Conservation (phyloP, 2,113 vertebrate genomes). For the Nicator chloris region DNA sequence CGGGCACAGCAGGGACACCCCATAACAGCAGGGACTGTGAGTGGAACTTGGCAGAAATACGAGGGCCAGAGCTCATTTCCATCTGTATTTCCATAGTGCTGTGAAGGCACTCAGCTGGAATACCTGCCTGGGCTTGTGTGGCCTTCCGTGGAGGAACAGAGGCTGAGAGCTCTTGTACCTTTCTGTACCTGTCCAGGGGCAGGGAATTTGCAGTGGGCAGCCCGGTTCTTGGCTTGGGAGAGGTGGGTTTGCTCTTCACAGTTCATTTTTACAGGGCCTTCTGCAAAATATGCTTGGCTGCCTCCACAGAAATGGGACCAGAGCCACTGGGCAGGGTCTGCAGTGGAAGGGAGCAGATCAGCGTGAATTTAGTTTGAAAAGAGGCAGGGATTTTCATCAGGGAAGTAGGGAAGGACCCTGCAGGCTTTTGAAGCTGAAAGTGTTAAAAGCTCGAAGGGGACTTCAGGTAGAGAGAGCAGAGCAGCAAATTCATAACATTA, state of each 20-base stretch:
- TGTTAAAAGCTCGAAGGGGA: neutral
- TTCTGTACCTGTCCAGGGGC: neutral
- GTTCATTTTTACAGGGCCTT: neutral
- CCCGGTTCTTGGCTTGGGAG: neutral
- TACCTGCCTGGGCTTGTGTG: neutral
- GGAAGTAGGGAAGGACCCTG: neutral
- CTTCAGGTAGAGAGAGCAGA: neutral
- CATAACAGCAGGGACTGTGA: neutral
- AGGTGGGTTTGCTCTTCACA: neutral
- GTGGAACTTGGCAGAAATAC: neutral
- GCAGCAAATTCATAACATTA: neutral
- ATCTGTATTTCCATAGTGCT: slow-evolving; percentile 20
- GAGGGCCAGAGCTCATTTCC: slow-evolving; percentile 1
- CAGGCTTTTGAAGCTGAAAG: neutral
- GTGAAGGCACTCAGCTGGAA: neutral
- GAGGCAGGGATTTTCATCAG: neutral
- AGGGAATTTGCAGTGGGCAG: neutral
- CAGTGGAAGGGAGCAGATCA: neutral
- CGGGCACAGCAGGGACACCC: neutral
- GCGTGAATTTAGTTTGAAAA: neutral
- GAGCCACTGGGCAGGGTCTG: neutral
- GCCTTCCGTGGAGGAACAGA: neutral
- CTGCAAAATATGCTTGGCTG: neutral
- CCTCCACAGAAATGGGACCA: neutral
- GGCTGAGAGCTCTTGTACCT: neutral